A percentile compares a stretch with the other conserved stretches of the same genome.
Evolutionary conservation across 2,888 invertebrate genomes (phyloP).

Genomic region (Idaea dimidiata): DNA sequence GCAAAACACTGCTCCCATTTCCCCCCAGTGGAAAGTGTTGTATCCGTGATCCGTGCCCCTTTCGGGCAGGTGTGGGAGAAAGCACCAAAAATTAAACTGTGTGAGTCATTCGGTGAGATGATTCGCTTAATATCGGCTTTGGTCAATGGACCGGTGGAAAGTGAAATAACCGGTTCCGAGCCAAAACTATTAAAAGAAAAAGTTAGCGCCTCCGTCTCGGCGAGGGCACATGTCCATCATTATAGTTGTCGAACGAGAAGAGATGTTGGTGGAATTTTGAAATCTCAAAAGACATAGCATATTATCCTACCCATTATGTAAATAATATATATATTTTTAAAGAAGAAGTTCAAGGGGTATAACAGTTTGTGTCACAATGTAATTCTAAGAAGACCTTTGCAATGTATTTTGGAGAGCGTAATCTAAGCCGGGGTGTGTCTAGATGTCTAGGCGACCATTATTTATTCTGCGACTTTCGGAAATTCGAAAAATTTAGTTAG

Average conservation of each 20-base stretch:
- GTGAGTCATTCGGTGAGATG: conserved; percentile 69
- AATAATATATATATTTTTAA: too few relatives aligned
- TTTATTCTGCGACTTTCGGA: too few relatives aligned
- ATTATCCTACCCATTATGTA: too few relatives aligned
- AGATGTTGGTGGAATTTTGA: conserved; percentile 12
- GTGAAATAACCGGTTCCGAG: conserved; percentile 69
- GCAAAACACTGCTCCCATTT: conserved; percentile 75
- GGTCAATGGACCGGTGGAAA: conserved; percentile 54
- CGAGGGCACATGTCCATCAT: conserved; percentile 11
- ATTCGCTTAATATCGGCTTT: conserved; percentile 49
- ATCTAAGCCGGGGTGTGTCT: too few relatives aligned
- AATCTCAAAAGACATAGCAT: too few relatives aligned
- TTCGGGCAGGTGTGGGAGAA: conserved; percentile 77
- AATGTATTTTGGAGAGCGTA: too few relatives aligned
- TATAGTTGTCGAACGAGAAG: conserved; percentile 9
- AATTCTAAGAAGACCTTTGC: too few relatives aligned
- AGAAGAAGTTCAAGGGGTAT: too few relatives aligned
- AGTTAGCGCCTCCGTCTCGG: conserved; percentile 31
- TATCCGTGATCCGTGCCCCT: conserved; percentile 75
- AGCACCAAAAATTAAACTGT: conserved; percentile 71
- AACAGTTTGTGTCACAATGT: too few relatives aligned
- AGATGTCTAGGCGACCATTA: too few relatives aligned
- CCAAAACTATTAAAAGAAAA: conserved; percentile 55
- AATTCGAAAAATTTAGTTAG: too few relatives aligned
- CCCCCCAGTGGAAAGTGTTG: conserved; percentile 74